phyloP scores from a whole-genome alignment of 2,113 vertebrate species.

The Syngnathus floridae region DNA sequence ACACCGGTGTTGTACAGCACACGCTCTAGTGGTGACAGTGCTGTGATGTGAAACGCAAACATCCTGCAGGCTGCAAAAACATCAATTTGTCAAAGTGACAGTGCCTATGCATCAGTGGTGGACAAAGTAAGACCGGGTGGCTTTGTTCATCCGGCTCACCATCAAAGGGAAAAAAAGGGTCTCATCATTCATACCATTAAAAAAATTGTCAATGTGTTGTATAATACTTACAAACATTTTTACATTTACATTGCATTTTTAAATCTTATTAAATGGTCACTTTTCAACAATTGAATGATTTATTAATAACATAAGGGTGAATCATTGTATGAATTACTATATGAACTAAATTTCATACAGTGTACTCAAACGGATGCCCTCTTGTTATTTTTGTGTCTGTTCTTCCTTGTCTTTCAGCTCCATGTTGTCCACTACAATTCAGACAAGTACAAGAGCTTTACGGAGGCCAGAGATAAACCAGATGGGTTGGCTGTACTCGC shows the following conservation, averaged over 20 bases:
- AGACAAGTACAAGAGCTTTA: conserved; percentile 75
- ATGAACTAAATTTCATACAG: not conserved
- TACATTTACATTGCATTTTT: no score
- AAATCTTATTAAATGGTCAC: no score
- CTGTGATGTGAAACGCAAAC: not conserved
- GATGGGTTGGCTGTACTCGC: conserved; percentile 84
- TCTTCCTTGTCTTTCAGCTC: conserved; percentile 68
- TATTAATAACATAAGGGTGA: not conserved
- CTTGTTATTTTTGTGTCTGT: not conserved
- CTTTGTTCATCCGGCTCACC: not conserved
- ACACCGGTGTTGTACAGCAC: not conserved
- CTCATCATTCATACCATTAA: no score
- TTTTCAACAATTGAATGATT: not conserved
- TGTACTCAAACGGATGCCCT: not conserved
- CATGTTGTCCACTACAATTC: conserved; percentile 91
- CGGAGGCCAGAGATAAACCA: conserved; percentile 69
- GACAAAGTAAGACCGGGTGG: not conserved
- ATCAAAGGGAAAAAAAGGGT: no score
- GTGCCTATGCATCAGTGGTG: not conserved
- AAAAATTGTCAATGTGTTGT: no score
- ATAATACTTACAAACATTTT: no score
- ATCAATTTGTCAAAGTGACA: conserved; percentile 1
- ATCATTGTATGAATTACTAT: not conserved
- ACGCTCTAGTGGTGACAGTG: not conserved
- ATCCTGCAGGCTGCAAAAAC: not conserved